Conservation (phyloP, 2,113 vertebrate genomes). For the Ahaetulla prasina region DNA sequence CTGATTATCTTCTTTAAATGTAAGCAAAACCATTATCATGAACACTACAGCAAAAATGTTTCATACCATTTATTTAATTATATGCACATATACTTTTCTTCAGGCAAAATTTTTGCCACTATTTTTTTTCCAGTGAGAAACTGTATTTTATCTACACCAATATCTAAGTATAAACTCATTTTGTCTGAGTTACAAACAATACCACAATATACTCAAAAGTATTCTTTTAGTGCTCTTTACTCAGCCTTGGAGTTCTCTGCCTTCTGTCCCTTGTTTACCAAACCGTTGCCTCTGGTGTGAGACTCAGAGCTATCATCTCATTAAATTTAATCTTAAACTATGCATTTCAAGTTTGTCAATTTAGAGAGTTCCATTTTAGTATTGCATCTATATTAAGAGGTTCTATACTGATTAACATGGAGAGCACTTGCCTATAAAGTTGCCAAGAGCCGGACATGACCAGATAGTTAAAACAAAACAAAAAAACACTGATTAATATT, state of each 20-base stretch:
- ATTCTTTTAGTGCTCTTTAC: neutral
- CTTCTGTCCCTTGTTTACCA: neutral
- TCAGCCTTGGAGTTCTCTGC: neutral
- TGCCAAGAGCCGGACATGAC: neutral
- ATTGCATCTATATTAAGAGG: neutral
- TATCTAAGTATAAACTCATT: neutral
- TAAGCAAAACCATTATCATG: neutral
- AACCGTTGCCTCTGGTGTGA: neutral
- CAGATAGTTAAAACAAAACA: neutral
- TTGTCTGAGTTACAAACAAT: neutral
- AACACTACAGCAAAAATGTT: neutral
- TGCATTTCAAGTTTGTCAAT: neutral
- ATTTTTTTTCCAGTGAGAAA: neutral
- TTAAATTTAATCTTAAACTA: neutral
- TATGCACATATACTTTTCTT: neutral
- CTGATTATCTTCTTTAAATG: neutral
- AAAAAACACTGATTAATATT: neutral
- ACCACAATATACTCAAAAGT: neutral
- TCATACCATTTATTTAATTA: neutral
- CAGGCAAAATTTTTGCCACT: neutral
- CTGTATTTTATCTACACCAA: too few species aligned
- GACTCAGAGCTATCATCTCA: neutral
- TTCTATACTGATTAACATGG: neutral
- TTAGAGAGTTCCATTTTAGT: neutral
- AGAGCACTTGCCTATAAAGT: neutral